Evolutionary conservation across 2,797 vertebrate genomes (phyloP).

Genomic region (Acanthurus leucopareius): DNA sequence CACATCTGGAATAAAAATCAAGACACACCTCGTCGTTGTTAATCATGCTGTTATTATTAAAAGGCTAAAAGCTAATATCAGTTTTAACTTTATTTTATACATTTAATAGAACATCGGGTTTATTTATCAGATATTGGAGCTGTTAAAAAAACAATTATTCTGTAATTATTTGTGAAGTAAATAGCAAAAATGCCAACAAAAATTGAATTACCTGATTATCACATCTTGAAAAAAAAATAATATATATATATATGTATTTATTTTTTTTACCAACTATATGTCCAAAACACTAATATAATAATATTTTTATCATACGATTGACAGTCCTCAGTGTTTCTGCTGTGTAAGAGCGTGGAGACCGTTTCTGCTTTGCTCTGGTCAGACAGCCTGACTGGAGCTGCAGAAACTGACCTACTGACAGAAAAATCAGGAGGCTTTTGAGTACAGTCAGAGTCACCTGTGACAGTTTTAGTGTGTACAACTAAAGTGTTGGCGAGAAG

Average conservation of each 20-base stretch:
- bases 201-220: neutral
- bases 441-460: constrained; percentile 22
- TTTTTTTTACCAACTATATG: neutral
- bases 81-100: neutral
- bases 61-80: neutral
- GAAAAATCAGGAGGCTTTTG: constrained; percentile 5
- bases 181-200: neutral
- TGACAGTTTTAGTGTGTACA: neutral
- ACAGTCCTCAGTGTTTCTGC: neutral
- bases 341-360: neutral
- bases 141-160: neutral
- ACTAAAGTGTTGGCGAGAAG: constrained; percentile 14
- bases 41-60: neutral
- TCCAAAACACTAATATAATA: neutral
- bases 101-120: neutral
- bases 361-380: constrained; percentile 9
- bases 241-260: neutral
- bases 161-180: neutral
- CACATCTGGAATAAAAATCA: neutral
- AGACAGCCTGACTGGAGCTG: neutral
- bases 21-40: neutral
- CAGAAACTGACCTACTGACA: neutral
- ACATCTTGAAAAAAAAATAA: too few relatives aligned
- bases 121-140: neutral
- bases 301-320: too few relatives aligned